These are phyloP conservation scores for Atopsyche davidsoni DNA, from an alignment of 1,140 invertebrate species.

Conservation along the genomic window DNA sequence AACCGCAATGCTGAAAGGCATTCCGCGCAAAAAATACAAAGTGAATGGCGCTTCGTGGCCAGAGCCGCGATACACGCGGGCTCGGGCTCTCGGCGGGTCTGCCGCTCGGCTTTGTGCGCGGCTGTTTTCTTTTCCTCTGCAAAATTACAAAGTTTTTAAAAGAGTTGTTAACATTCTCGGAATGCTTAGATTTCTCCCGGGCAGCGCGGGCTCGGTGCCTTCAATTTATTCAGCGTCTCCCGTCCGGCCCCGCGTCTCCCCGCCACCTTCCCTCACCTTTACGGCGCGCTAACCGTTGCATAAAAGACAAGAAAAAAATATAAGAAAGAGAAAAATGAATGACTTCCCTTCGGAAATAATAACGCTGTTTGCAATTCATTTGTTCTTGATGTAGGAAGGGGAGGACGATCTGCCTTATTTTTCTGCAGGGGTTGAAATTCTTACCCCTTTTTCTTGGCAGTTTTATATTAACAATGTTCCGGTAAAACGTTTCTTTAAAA, in stretches of 20 bases:
- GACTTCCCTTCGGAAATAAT: constrained; percentile 31
- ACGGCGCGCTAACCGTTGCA: constrained; percentile 15
- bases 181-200: constrained; percentile 18
- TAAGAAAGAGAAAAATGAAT: constrained; percentile 25
- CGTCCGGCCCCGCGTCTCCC: no score
- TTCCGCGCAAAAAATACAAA: not conserved
- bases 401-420: constrained; percentile 23
- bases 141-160: constrained; percentile 8
- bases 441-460: constrained; percentile 28
- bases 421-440: constrained; percentile 14
- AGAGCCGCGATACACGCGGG: no score
- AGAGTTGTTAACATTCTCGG: constrained; percentile 14
- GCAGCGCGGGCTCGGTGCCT: not conserved
- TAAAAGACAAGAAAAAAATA: constrained; percentile 21
- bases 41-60: no score
- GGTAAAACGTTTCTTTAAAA: constrained; percentile 28
- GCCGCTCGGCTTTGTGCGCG: constrained; percentile 1
- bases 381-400: constrained; percentile 23
- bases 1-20: not conserved
- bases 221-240: constrained; percentile 26
- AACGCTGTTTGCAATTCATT: constrained; percentile 32
- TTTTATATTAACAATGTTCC: constrained; percentile 29
- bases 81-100: not conserved
- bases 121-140: not conserved
- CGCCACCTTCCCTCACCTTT: constrained; percentile 8